A percentile compares a stretch with the other conserved stretches of the same genome.
These are phyloP conservation scores for Ursus arctos DNA, from an alignment of 2,113 vertebrate species.

Conservation along the genomic window DNA sequence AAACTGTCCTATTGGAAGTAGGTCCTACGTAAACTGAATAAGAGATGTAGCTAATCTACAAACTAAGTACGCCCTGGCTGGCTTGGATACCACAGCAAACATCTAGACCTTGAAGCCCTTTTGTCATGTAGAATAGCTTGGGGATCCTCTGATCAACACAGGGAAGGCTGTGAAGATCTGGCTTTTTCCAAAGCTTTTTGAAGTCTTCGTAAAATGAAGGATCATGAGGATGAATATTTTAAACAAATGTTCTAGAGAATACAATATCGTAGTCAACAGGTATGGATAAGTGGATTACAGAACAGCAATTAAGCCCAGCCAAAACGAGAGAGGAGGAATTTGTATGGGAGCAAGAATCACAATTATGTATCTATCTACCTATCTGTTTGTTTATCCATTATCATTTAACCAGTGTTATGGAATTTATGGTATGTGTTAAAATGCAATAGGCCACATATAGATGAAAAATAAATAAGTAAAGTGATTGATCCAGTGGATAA, in stretches of 20 bases:
- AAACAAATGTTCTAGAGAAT: neutral
- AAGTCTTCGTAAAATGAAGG: neutral
- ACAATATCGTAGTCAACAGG: neutral
- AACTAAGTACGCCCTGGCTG: neutral
- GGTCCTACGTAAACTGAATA: neutral
- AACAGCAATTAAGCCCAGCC: neutral
- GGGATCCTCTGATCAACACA: neutral
- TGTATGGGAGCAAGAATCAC: neutral
- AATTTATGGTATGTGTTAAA: slow-evolving; percentile 26
- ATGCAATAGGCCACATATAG: neutral
- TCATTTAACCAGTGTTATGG: neutral
- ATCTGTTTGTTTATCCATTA: neutral
- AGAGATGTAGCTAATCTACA: neutral
- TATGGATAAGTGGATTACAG: neutral
- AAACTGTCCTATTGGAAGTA: neutral
- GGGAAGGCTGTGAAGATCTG: neutral
- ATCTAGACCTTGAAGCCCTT: neutral
- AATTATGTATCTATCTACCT: neutral
- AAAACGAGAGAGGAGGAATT: neutral
- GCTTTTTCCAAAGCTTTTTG: neutral
- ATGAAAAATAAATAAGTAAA: neutral
- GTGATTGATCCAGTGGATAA: neutral
- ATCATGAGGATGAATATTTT: neutral
- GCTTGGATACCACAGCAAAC: neutral
- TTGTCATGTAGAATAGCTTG: neutral